Percentiles rank a stretch among this genome's conserved stretches.
Evolutionary conservation across 2,113 vertebrate species (phyloP).

Genomic region (Anolis carolinensis): DNA sequence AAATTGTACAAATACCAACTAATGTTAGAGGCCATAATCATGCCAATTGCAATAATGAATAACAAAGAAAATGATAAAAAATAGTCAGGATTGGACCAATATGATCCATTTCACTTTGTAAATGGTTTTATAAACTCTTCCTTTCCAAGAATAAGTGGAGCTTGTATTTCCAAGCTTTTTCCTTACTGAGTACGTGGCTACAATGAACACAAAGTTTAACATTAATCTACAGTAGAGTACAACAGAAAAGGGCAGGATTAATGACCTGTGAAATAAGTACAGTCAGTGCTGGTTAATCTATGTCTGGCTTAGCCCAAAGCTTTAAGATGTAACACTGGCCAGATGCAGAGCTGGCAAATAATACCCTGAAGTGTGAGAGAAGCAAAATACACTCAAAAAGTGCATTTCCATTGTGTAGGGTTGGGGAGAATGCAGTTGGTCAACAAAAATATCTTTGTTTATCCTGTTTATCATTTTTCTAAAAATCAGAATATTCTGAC

Average conservation of each 20-base stretch:
- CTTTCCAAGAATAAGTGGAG: constrained; percentile 10
- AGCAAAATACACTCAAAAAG: constrained; percentile 5
- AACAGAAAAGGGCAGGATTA: constrained; percentile 35
- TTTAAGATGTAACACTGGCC: constrained; percentile 2
- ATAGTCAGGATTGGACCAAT: neutral
- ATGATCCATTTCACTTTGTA: constrained; percentile 8
- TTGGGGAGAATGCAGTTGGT: neutral
- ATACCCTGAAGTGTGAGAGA: constrained; percentile 13
- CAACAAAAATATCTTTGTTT: constrained; percentile 19
- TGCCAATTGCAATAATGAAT: neutral
- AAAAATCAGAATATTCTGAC: neutral
- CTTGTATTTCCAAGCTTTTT: constrained; percentile 18
- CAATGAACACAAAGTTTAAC: constrained; percentile 9
- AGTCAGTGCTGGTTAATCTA: constrained; percentile 35
- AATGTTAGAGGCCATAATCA: neutral
- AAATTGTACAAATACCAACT: neutral
- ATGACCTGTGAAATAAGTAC: constrained; percentile 53
- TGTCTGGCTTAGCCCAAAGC: constrained; percentile 32
- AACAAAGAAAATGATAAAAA: constrained; percentile 31
- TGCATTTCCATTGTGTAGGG: constrained; percentile 15
- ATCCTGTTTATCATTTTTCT: neutral
- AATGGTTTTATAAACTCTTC: constrained; percentile 8
- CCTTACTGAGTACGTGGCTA: neutral
- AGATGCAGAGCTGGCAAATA: constrained; percentile 9
- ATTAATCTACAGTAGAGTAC: neutral